Evolutionary conservation across 2,797 vertebrate species (phyloP), one percentile per base, ranked within the genome.

Genomic region (Oophaga sylvatica): DNA sequence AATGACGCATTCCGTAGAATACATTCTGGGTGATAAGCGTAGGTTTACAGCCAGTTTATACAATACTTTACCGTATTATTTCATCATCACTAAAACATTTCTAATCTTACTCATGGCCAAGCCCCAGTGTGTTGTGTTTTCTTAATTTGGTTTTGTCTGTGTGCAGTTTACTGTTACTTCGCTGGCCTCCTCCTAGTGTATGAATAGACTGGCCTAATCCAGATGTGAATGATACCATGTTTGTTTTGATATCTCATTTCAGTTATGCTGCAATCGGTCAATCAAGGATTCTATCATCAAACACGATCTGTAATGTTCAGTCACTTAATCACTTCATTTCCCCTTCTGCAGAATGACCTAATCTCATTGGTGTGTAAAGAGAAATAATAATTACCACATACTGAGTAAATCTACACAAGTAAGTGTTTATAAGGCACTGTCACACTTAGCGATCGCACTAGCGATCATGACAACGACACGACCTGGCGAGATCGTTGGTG

Each of bases 61-160:
- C 31, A 1, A 4, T 53, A 88, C 90, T 90, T 92, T 91, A 90
- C 91, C 91, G 87, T 31, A 73, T 20, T 6, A 35, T 89, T 89
- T 87, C 86, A 84, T 91, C 90, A 84, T 85, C 75, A 31, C 86
- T 83, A 86, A 78, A 82, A 59, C 70, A 81, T 87, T 91, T 80
- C 83, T 71, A 80, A 83, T 78, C 53, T 63, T 90, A 91, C 89
- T 91, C 83, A 41, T 92, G 91, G 91, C 90, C 92, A 90, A 91
- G 91, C 90, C 92, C 92, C 91, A 91, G 88, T 68, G 13, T 67
- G 65, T 59, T 59, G 57, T 59, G 57, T 59, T 89, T 89, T 88
- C 89, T 92, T 90, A 92, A 91, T 85, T 90, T 92, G 91, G 88
- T 91, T 67, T 78, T 68, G 60, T 59, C n/a, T 56, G 41, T 13